These are phyloP conservation scores for Scatophagus argus DNA, from an alignment of 2,113 vertebrate species.

Conservation along the genomic window DNA sequence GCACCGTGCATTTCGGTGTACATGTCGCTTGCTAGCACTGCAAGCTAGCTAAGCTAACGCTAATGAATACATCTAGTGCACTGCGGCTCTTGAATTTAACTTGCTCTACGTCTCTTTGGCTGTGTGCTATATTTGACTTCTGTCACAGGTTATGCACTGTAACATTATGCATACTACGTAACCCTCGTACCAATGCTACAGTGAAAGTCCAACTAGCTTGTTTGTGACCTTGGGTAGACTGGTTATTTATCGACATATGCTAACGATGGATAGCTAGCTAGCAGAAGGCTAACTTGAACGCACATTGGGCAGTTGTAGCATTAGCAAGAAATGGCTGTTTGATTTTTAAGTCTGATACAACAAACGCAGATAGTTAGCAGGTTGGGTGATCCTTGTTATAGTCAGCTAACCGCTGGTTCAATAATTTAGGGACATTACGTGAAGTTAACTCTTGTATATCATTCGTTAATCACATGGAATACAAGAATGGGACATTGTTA, in stretches of 20 bases:
- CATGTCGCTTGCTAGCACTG: conserved; percentile 58
- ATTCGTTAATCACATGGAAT: too few relatives aligned
- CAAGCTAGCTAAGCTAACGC: conserved; percentile 72
- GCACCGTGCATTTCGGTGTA: conserved; percentile 18
- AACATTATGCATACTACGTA: too few relatives aligned
- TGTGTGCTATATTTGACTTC: conserved; percentile 4
- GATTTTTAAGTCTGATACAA: conserved; percentile 35
- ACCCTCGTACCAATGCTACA: rapidly evolving
- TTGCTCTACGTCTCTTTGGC: conserved; percentile 30
- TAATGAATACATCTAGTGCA: conserved; percentile 43
- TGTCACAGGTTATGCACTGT: not conserved
- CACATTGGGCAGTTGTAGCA: conserved; percentile 24
- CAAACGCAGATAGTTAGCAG: not conserved
- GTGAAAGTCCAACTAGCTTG: not conserved
- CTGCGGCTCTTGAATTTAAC: conserved; percentile 68
- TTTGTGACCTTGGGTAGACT: conserved; percentile 77
- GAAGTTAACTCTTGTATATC: not conserved
- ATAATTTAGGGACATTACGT: not conserved
- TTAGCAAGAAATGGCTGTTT: conserved; percentile 53
- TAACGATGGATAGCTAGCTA: conserved; percentile 59
- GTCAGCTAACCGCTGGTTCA: not conserved
- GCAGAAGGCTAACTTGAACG: conserved; percentile 37
- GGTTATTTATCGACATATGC: conserved; percentile 77
- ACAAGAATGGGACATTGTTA: not conserved
- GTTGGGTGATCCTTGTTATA: not conserved